Conservation (phyloP, 2,888 invertebrate genomes). For the Arenicola marina region DNA sequence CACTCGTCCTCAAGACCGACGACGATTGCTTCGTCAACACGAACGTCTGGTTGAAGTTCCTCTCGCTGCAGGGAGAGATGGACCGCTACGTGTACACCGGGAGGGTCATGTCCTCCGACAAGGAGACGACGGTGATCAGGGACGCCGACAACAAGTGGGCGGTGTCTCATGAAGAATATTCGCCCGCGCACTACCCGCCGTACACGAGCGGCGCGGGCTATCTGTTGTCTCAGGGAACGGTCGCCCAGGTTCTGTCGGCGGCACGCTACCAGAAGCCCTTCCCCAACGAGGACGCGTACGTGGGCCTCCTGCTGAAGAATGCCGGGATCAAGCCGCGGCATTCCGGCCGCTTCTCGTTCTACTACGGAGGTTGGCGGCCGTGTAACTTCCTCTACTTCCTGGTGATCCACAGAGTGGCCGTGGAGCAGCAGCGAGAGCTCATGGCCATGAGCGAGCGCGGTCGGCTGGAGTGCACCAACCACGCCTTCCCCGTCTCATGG, state of each 20-base stretch:
- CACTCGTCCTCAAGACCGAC: constrained; percentile 53
- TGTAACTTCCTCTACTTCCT: constrained; percentile 57
- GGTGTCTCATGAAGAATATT: constrained; percentile 44
- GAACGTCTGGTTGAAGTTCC: constrained; percentile 38
- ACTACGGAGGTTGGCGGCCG: constrained; percentile 43
- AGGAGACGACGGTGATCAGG: constrained; percentile 46
- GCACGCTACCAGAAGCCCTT: constrained; percentile 43
- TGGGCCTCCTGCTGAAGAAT: constrained; percentile 48
- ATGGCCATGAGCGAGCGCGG: too few relatives aligned
- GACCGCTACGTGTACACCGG: constrained; percentile 47
- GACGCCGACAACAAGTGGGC: constrained; percentile 49
- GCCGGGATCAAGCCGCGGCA: constrained; percentile 43
- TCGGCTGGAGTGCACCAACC: too few relatives aligned
- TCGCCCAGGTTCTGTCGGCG: constrained; percentile 38
- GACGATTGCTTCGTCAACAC: constrained; percentile 57
- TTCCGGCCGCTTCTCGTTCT: constrained; percentile 50
- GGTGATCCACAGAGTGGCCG: constrained; percentile 49
- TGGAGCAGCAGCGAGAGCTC: constrained; percentile 35
- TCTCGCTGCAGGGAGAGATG: constrained; percentile 15
- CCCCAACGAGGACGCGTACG: constrained; percentile 58
- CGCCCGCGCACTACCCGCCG: constrained; percentile 44
- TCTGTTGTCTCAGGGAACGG: constrained; percentile 48
- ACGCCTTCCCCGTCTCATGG: too few relatives aligned
- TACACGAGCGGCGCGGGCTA: constrained; percentile 59
- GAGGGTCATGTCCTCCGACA: constrained; percentile 36